A percentile compares a stretch with the other conserved stretches of the same genome.
Conservation (phyloP, 2,113 vertebrate species). For the Phoenicopterus ruber region DNA sequence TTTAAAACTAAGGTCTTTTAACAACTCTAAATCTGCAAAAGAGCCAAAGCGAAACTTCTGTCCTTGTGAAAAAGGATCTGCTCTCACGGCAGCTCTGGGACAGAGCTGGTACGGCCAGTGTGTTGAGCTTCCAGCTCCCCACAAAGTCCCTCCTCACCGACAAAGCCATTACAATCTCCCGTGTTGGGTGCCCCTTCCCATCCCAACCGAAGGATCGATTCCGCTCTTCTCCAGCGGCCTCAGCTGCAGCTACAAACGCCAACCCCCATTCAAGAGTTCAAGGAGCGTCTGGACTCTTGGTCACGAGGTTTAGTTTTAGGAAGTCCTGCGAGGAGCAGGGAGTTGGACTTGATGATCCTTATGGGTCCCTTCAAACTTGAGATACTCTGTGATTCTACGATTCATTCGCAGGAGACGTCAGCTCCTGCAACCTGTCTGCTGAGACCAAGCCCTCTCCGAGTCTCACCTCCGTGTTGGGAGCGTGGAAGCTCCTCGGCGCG, state of each 20-base stretch:
- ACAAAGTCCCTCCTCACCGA: neutral
- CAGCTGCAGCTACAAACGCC: neutral
- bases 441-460: neutral
- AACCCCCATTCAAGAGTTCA: too few species aligned
- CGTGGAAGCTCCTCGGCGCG: slow-evolving; percentile 71
- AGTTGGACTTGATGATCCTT: too few species aligned
- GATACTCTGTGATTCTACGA: too few species aligned
- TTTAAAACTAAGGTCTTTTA: neutral
- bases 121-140: neutral
- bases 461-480: slow-evolving; percentile 77
- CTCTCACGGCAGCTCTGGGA: neutral
- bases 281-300: too few species aligned
- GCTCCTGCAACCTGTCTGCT: neutral
- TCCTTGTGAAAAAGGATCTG: neutral
- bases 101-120: neutral
- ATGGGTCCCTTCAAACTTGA: too few species aligned
- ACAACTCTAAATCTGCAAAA: neutral
- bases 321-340: too few species aligned
- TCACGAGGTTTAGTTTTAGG: too few species aligned
- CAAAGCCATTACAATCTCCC: accelerated
- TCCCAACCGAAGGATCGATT: neutral
- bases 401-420: neutral
- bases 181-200: neutral
- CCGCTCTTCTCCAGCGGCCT: neutral
- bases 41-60: neutral